These are phyloP conservation scores for Ennomos quercinarius DNA, from an alignment of 2,888 invertebrate species.

Conservation along the genomic window DNA sequence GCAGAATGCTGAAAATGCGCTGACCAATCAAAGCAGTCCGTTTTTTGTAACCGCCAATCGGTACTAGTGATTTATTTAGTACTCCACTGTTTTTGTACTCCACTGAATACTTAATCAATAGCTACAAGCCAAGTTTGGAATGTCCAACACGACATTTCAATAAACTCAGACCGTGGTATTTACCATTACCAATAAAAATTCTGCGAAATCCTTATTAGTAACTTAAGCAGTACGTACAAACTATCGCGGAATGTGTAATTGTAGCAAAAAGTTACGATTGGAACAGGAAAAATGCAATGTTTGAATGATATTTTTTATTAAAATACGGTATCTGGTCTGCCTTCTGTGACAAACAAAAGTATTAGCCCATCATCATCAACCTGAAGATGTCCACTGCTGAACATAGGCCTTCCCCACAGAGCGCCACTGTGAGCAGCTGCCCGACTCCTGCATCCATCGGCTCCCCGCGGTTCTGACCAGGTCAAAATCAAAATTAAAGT, in stretches of 20 bases:
- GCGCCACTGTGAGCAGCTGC: too few species aligned
- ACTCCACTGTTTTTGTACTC: too few species aligned
- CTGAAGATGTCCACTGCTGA: too few species aligned
- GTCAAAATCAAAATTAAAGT: too few species aligned
- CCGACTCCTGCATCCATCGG: too few species aligned
- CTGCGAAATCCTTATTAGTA: conserved; percentile 48
- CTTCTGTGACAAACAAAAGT: conserved; percentile 10
- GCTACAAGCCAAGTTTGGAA: conserved; percentile 10
- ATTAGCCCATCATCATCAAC: too few species aligned
- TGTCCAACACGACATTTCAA: conserved; percentile 38
- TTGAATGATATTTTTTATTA: conserved; percentile 24
- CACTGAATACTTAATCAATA: neutral
- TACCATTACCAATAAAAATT: conserved; percentile 60
- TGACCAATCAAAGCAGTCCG: too few species aligned
- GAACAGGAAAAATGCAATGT: conserved; percentile 40
- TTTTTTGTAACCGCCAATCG: too few species aligned
- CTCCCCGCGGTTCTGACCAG: too few species aligned
- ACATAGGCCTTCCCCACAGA: too few species aligned
- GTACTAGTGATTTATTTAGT: too few species aligned
- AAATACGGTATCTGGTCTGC: conserved; percentile 17
- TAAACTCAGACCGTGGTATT: conserved; percentile 43
- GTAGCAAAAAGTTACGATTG: conserved; percentile 53
- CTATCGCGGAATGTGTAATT: conserved; percentile 60
- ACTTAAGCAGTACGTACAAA: conserved; percentile 32
- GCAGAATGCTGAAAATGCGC: too few species aligned